Evolutionary conservation across 2,797 vertebrate species (phyloP).

Genomic region (Ctenochaetus hawaiiensis): DNA sequence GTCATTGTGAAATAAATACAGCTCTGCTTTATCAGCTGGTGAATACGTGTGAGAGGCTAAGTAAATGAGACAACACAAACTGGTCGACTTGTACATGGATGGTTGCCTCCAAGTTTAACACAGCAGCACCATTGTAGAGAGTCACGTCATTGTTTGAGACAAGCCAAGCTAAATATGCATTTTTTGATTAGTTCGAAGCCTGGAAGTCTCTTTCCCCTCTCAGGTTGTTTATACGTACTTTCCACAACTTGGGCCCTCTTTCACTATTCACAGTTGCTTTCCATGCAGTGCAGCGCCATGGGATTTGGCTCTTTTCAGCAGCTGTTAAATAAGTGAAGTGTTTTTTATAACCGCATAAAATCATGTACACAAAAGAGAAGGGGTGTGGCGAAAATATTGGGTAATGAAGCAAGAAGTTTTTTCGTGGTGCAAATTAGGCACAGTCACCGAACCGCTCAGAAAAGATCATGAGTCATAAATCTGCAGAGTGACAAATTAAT

Average conservation of each 20-base stretch:
- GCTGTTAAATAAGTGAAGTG: conserved; percentile 1
- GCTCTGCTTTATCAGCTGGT: conserved; percentile 20
- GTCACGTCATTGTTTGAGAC: conserved; percentile 60
- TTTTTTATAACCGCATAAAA: conserved; percentile 16
- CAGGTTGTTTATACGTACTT: conserved; percentile 51
- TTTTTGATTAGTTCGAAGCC: conserved; percentile 40
- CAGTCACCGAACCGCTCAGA: conserved; percentile 4
- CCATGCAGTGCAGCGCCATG: conserved; percentile 3
- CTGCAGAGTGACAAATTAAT: conserved; percentile 25
- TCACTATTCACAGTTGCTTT: conserved; percentile 25
- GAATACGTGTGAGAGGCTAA: conserved; percentile 7
- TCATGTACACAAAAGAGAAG: conserved; percentile 21
- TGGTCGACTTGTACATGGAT: conserved; percentile 59
- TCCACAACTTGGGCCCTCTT: conserved; percentile 35
- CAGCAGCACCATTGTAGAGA: conserved; percentile 63
- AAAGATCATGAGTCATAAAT: conserved; percentile 50
- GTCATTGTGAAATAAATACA: conserved; percentile 4
- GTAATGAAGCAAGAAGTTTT: neutral
- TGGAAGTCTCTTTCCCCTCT: conserved; percentile 13
- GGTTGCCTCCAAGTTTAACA: conserved; percentile 65
- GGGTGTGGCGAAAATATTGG: conserved; percentile 20
- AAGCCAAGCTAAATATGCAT: conserved; percentile 62
- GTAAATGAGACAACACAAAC: conserved; percentile 41
- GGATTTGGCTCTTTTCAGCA: conserved; percentile 27
- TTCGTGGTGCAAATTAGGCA: conserved; percentile 31